A percentile compares a stretch with the other conserved stretches of the same genome.
Evolutionary conservation across 2,797 vertebrate species (phyloP).

Genomic region (Phataginus tricuspis): DNA sequence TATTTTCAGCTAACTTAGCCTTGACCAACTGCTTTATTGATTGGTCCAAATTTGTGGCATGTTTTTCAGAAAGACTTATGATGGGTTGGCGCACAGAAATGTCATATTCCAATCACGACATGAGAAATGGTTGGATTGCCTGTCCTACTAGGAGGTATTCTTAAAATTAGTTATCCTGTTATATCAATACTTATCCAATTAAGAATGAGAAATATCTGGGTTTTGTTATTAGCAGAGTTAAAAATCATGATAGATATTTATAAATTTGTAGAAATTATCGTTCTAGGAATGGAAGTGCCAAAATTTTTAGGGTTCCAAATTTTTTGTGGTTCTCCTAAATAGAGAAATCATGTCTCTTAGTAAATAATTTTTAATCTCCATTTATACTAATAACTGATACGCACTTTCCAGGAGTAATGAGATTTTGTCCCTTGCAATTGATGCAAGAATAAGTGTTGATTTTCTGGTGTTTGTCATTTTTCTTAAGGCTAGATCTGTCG

Average conservation of each 20-base stretch:
- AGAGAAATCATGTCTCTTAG: constrained; percentile 18
- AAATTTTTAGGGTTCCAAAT: not conserved
- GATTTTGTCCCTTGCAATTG: not conserved
- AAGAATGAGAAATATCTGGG: constrained; percentile 20
- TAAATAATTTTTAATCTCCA: not conserved
- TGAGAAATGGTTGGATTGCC: constrained; percentile 70
- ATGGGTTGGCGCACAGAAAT: constrained; percentile 66
- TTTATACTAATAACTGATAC: not conserved
- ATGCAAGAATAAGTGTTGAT: not conserved
- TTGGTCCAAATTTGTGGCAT: constrained; percentile 73
- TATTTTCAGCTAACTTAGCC: constrained; percentile 55
- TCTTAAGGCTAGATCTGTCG: not conserved
- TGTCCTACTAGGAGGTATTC: constrained; percentile 65
- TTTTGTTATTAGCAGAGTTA: constrained; percentile 44
- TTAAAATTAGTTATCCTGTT: constrained; percentile 69
- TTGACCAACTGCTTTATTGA: constrained; percentile 69
- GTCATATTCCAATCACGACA: constrained; percentile 59
- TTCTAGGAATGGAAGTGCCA: not conserved
- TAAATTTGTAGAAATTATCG: constrained; percentile 18
- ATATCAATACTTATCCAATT: constrained; percentile 17
- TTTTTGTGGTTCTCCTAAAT: constrained; percentile 19
- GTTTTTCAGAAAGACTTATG: constrained; percentile 75
- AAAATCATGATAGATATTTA: constrained; percentile 18
- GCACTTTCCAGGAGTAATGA: constrained; percentile 1
- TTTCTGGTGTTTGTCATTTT: constrained; percentile 17